Evolutionary conservation across 1,140 invertebrate species (phyloP).

Genomic region (Camponotus vicinus): DNA sequence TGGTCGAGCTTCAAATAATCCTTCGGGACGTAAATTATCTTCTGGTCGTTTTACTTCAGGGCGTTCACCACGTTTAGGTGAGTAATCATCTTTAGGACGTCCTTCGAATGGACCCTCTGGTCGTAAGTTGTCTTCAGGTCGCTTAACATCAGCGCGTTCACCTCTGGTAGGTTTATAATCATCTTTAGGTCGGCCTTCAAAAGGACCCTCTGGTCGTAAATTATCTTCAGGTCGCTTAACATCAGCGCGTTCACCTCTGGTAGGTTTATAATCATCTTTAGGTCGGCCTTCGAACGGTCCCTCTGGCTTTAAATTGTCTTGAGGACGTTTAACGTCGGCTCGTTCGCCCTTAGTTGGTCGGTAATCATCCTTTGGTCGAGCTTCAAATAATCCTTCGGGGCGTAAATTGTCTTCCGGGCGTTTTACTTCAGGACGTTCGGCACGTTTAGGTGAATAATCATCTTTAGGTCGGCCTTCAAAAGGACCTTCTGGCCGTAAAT

Average conservation of each 20-base stretch:
- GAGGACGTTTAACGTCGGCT: not conserved
- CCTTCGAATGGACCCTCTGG: conserved; percentile 87
- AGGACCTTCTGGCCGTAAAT: conserved; percentile 84
- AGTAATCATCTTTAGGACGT: conserved; percentile 76
- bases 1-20: conserved; percentile 83
- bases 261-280: conserved; percentile 80
- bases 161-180: conserved; percentile 86
- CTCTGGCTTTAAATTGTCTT: conserved; percentile 82
- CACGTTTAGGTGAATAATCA: conserved; percentile 86
- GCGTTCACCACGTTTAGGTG: conserved; percentile 53
- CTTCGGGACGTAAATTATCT: conserved; percentile 84
- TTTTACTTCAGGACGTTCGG: conserved; percentile 81
- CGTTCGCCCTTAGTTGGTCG: conserved; percentile 76
- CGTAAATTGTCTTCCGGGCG: conserved; percentile 73
- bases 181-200: conserved; percentile 81
- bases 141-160: conserved; percentile 82
- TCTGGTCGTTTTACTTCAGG: conserved; percentile 73
- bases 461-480: conserved; percentile 80
- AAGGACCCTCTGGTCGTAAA: conserved; percentile 84
- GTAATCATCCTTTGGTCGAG: conserved; percentile 75
- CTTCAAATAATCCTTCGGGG: conserved; percentile 86
- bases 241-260: conserved; percentile 85
- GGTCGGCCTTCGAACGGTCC: conserved; percentile 82
- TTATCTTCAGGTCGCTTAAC: conserved; percentile 52
- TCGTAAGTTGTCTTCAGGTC: conserved; percentile 87